Conservation (phyloP, 2,888 invertebrate species). For the Lithophane ornitopus region DNA sequence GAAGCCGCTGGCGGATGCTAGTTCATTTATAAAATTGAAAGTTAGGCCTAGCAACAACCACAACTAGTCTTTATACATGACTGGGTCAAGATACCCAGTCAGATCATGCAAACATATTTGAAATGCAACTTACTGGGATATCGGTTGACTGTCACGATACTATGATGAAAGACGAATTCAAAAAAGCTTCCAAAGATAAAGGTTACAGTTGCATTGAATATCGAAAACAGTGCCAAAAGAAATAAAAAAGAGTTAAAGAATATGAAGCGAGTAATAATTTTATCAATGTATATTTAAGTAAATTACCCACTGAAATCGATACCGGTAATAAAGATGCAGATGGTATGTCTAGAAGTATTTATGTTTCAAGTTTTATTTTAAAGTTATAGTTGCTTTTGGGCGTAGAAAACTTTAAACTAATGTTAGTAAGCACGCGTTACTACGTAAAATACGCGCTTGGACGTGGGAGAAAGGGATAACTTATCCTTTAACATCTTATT, state of each 20-base stretch:
- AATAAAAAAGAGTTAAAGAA: not conserved
- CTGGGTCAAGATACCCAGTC: not conserved
- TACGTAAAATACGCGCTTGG: not conserved
- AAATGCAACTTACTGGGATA: not conserved
- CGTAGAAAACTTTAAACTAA: not conserved
- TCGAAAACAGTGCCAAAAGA: not conserved
- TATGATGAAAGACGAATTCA: not conserved
- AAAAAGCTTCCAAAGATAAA: not conserved
- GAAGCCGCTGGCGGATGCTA: too few species aligned
- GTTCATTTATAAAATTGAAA: conserved; percentile 26
- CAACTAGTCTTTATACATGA: conserved; percentile 21
- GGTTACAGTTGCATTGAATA: not conserved
- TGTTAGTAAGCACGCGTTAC: too few species aligned
- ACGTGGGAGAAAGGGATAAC: not conserved
- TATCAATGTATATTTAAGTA: conserved; percentile 18
- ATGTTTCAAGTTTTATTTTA: conserved; percentile 35
- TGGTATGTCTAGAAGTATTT: conserved; percentile 23
- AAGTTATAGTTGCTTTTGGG: not conserved
- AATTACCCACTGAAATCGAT: conserved; percentile 43
- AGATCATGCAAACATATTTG: not conserved
- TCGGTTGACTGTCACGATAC: not conserved
- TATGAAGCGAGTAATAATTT: conserved; percentile 8
- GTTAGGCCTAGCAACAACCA: not conserved
- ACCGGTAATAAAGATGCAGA: conserved; percentile 33
- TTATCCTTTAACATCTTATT: not conserved